These are phyloP conservation scores for Crotalus viridis DNA, from an alignment of 2,113 vertebrate species.

Conservation along the genomic window DNA sequence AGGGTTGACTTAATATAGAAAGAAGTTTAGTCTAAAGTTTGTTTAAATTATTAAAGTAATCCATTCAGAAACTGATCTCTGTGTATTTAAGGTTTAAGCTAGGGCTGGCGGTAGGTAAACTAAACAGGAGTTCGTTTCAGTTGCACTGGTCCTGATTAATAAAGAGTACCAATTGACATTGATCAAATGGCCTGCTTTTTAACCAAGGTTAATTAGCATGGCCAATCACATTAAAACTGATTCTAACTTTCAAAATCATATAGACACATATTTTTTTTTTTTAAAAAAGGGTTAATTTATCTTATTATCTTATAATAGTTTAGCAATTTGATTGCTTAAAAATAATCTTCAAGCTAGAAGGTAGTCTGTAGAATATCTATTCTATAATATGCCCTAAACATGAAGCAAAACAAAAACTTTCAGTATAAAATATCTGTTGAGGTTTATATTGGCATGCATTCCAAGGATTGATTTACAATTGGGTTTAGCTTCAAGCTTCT, in stretches of 20 bases:
- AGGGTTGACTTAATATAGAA: neutral
- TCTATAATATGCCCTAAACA: conserved; percentile 1
- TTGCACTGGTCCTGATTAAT: conserved; percentile 38
- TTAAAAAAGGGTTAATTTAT: conserved; percentile 47
- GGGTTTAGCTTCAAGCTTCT: neutral
- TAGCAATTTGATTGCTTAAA: conserved; percentile 49
- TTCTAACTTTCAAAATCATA: conserved; percentile 60
- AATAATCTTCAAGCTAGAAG: conserved; percentile 36
- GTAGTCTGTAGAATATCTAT: neutral
- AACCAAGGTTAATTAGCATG: conserved; percentile 55
- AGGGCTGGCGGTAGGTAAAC: neutral
- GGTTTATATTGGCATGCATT: neutral
- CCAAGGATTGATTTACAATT: neutral
- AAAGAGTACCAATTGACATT: conserved; percentile 52
- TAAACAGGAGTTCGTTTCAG: conserved; percentile 36
- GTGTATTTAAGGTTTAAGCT: neutral
- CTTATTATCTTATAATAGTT: conserved; percentile 40
- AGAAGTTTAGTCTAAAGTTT: conserved; percentile 8
- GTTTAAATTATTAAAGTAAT: conserved; percentile 31
- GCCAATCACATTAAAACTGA: conserved; percentile 56
- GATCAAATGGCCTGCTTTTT: conserved; percentile 55
- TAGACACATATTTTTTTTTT: neutral
- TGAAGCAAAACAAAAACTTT: conserved; percentile 22
- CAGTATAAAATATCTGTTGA: neutral
- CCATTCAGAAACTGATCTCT: conserved; percentile 5